Conservation (phyloP, 2,888 invertebrate genomes). For the Seira sanloemensis region DNA sequence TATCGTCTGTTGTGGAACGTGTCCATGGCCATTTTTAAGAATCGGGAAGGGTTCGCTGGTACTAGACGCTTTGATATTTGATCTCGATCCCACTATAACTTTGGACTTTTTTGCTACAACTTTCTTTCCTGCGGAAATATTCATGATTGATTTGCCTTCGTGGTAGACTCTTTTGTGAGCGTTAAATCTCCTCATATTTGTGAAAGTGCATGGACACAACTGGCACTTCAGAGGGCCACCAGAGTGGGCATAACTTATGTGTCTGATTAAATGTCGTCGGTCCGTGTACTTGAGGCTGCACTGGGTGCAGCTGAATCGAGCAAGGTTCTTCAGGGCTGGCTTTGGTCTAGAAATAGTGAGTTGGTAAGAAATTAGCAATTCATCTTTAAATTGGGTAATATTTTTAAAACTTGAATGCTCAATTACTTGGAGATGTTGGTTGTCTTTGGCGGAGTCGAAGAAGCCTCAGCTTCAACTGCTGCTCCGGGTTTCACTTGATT, state of each 20-base stretch:
- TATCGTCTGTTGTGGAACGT: not conserved
- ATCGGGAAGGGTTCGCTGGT: not conserved
- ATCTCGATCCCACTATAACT: not conserved
- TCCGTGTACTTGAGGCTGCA: not conserved
- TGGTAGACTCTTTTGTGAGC: conserved; percentile 21
- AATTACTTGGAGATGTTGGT: too few species aligned
- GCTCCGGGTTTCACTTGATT: too few species aligned
- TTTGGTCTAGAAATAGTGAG: too few species aligned
- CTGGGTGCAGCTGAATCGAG: not conserved
- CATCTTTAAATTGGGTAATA: too few species aligned
- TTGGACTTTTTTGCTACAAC: not conserved
- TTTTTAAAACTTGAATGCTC: too few species aligned
- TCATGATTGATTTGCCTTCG: not conserved
- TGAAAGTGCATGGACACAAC: conserved; percentile 13
- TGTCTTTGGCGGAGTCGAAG: too few species aligned
- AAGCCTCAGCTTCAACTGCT: too few species aligned
- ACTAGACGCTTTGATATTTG: not conserved
- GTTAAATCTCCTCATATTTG: not conserved
- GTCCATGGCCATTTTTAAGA: not conserved
- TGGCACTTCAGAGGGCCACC: not conserved
- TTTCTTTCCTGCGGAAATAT: not conserved
- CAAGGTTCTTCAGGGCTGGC: too few species aligned
- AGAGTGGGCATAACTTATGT: too few species aligned
- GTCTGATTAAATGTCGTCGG: too few species aligned
- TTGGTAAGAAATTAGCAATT: too few species aligned